Conservation (phyloP, 1,140 invertebrate species). For the Eciton burchellii region DNA sequence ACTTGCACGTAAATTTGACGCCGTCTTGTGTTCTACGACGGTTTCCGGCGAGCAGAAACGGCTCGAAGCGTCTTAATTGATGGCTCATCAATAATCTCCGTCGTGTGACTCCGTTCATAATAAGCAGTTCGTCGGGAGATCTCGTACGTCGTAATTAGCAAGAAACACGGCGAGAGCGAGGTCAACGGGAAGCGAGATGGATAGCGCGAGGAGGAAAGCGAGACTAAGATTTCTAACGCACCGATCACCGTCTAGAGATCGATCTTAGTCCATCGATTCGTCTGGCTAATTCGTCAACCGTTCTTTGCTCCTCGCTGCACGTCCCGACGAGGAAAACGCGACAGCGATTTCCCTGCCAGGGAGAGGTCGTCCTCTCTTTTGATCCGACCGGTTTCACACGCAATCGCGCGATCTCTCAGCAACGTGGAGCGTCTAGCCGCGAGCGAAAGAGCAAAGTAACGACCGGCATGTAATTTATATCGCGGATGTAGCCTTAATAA, state of each 20-base stretch:
- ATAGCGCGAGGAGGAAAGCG: constrained; percentile 19
- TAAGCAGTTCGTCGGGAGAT: not conserved
- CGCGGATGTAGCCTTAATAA: constrained; percentile 14
- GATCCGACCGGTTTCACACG: constrained; percentile 11
- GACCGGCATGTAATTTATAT: constrained; percentile 35
- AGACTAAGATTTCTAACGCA: constrained; percentile 52
- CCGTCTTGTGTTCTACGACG: not conserved
- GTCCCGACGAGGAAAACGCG: constrained; percentile 52
- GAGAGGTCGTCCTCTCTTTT: constrained; percentile 30
- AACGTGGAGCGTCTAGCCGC: not conserved
- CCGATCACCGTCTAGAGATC: constrained; percentile 22
- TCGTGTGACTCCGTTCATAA: not conserved
- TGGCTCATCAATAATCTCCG: constrained; percentile 3
- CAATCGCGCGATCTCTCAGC: not conserved
- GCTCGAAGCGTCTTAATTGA: constrained; percentile 26
- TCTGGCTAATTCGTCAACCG: constrained; percentile 31
- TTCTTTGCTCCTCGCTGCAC: not conserved
- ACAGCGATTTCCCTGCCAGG: constrained; percentile 6
- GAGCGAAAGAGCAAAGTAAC: constrained; percentile 22
- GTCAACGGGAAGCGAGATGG: not conserved
- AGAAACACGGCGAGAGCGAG: constrained; percentile 19
- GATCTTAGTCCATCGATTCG: constrained; percentile 71
- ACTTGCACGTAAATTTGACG: not conserved
- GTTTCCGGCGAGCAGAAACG: not conserved
- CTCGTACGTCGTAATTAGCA: constrained; percentile 54